phyloP scores from a whole-genome alignment of 2,113 vertebrate genomes.

The Lontra canadensis region DNA sequence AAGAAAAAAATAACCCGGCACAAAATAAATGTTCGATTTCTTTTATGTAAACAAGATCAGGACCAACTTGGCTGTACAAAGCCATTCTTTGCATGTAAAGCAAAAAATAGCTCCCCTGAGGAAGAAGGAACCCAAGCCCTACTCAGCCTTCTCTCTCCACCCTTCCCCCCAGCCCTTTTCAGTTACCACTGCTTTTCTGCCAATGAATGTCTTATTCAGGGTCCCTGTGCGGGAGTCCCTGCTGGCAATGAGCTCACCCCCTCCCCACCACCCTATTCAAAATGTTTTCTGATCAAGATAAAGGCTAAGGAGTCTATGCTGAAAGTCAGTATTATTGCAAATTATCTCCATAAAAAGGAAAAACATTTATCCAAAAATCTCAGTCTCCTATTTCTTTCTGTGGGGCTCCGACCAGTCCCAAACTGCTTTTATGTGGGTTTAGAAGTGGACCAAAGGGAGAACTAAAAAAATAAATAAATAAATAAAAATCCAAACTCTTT shows the following conservation, averaged over 20 bases:
- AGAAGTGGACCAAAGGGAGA: conserved; percentile 52
- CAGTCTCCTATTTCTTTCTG: conserved; percentile 59
- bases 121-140: conserved; percentile 57
- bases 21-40: conserved; percentile 67
- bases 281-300: conserved; percentile 68
- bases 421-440: conserved; percentile 60
- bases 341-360: conserved; percentile 72
- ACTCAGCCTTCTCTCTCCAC: background rate
- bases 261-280: conserved; percentile 8
- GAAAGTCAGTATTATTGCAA: conserved; percentile 73
- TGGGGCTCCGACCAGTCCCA: conserved; percentile 44
- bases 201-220: conserved; percentile 47
- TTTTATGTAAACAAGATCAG: conserved; percentile 74
- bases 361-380: conserved; percentile 58
- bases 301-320: conserved; percentile 43
- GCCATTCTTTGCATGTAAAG: conserved; percentile 73
- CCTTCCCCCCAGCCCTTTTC: conserved; percentile 44
- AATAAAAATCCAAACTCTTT: background rate
- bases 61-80: conserved; percentile 71
- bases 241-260: background rate
- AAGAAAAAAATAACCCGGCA: conserved; percentile 54
- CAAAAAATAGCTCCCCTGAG: conserved; percentile 74
- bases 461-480: background rate
- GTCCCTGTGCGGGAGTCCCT: conserved; percentile 50
- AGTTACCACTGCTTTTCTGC: conserved; percentile 47